Percentiles rank a stretch among this genome's conserved stretches.
Evolutionary conservation across 1,140 invertebrate species (phyloP).

Genomic region (Hesperophylax magnus): DNA sequence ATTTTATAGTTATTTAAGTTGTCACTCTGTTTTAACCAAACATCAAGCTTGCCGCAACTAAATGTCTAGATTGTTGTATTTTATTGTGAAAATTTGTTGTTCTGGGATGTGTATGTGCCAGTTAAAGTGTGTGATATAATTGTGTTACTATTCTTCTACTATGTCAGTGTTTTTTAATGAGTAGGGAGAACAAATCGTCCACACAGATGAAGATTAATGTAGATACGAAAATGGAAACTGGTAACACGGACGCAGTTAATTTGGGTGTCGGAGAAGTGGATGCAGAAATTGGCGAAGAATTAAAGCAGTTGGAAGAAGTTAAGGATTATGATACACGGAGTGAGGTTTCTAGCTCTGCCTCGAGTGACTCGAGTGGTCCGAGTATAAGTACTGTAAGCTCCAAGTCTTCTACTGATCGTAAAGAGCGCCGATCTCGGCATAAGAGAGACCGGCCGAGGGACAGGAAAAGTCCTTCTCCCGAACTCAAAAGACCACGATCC

Average conservation of each 20-base stretch:
- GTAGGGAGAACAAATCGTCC: slow-evolving; percentile 19
- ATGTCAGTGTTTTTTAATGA: slow-evolving; percentile 18
- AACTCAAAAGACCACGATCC: slow-evolving; percentile 64
- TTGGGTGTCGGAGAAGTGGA: slow-evolving; percentile 79
- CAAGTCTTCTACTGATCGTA: slow-evolving; percentile 72
- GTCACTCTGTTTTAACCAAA: slow-evolving; percentile 49
- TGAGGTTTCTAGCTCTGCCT: slow-evolving; percentile 82
- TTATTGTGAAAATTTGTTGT: slow-evolving; percentile 27
- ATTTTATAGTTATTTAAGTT: slow-evolving; percentile 21
- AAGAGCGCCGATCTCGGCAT: slow-evolving; percentile 69
- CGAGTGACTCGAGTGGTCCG: slow-evolving; percentile 77
- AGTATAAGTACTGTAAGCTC: slow-evolving; percentile 83
- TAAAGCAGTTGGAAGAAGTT: slow-evolving; percentile 77
- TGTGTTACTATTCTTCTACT: not conserved
- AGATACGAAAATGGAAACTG: slow-evolving; percentile 67
- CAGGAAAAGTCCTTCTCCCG: slow-evolving; percentile 63
- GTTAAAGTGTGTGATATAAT: slow-evolving; percentile 8
- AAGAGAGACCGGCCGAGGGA: slow-evolving; percentile 66
- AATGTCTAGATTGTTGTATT: slow-evolving; percentile 43
- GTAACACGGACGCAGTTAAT: slow-evolving; percentile 76
- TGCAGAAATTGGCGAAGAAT: slow-evolving; percentile 79
- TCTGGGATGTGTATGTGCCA: not conserved
- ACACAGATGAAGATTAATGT: slow-evolving; percentile 45
- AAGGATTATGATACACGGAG: slow-evolving; percentile 82
- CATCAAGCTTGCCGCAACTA: slow-evolving; percentile 50